A percentile compares a stretch with the other conserved stretches of the same genome.
phyloP scores from a whole-genome alignment of 1,140 invertebrate genomes.

The Drosophila insularis region DNA sequence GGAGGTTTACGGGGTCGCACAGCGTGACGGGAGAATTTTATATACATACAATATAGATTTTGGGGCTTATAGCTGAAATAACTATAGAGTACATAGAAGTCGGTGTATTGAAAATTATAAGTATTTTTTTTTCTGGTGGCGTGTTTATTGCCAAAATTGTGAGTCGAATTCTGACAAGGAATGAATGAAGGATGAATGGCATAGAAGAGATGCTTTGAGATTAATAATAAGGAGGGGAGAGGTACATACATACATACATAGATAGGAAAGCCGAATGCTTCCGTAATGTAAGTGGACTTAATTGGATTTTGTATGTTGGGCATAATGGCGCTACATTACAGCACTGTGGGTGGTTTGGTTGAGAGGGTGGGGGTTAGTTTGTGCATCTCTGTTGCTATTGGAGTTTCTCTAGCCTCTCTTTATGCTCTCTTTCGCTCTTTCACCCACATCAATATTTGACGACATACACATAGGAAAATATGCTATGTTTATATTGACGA shows the following conservation, averaged over 20 bases:
- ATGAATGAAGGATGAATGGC: not conserved
- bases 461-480: too few relatives aligned
- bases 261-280: slow-evolving; percentile 34
- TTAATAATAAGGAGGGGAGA: slow-evolving; percentile 19
- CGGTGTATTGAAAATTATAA: slow-evolving; percentile 14
- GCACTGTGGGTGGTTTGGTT: slow-evolving; percentile 22
- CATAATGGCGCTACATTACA: slow-evolving; percentile 51
- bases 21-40: too few relatives aligned
- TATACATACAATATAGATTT: too few relatives aligned
- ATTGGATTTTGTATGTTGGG: slow-evolving; percentile 60
- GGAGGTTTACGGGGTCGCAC: too few relatives aligned
- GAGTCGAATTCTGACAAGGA: slow-evolving; percentile 50
- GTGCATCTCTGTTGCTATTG: slow-evolving; percentile 54
- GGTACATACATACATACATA: too few relatives aligned
- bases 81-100: not conserved
- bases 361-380: slow-evolving; percentile 24
- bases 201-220: slow-evolving; percentile 26
- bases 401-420: slow-evolving; percentile 46
- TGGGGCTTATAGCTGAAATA: too few relatives aligned
- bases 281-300: slow-evolving; percentile 52
- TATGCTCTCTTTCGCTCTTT: slow-evolving; percentile 28
- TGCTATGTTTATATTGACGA: too few relatives aligned
- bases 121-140: slow-evolving; percentile 53
- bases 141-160: slow-evolving; percentile 52
- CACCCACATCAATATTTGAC: too few relatives aligned